Evolutionary conservation across 2,888 invertebrate species (phyloP).

Genomic region (Proisotoma minuta): DNA sequence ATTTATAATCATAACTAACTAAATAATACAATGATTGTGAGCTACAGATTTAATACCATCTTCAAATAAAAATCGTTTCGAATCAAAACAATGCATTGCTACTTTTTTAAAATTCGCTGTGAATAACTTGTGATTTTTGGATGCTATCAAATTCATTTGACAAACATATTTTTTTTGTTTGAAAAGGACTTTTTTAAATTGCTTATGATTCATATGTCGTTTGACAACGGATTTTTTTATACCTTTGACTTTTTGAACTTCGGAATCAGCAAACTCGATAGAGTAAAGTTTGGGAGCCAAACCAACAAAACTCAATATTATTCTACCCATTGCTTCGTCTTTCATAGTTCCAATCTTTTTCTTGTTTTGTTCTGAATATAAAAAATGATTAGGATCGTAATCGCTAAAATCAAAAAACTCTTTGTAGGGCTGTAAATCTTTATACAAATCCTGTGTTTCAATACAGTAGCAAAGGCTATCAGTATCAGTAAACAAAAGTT

Average conservation of each 20-base stretch:
- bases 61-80: conserved; percentile 23
- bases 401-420: conserved; percentile 29
- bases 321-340: conserved; percentile 39
- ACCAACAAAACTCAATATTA: conserved; percentile 40
- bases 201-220: background rate
- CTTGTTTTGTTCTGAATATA: conserved; percentile 29
- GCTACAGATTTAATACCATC: conserved; percentile 28
- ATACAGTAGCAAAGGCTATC: conserved; percentile 35
- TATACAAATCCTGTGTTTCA: conserved; percentile 23
- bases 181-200: conserved; percentile 11
- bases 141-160: conserved; percentile 15
- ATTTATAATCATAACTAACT: background rate
- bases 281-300: conserved; percentile 33
- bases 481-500: conserved; percentile 26
- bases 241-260: conserved; percentile 28
- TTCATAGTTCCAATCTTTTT: conserved; percentile 46
- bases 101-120: conserved; percentile 13
- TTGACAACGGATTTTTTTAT: conserved; percentile 17
- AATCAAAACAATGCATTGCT: conserved; percentile 25
- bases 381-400: conserved; percentile 18
- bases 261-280: background rate
- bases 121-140: conserved; percentile 16
- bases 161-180: conserved; percentile 6
- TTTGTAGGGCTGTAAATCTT: conserved; percentile 4
- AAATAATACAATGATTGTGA: conserved; percentile 9